Percentiles rank a stretch among this genome's conserved stretches.
phyloP scores from a whole-genome alignment of 2,888 invertebrate genomes.

The Atethmia centrago region DNA sequence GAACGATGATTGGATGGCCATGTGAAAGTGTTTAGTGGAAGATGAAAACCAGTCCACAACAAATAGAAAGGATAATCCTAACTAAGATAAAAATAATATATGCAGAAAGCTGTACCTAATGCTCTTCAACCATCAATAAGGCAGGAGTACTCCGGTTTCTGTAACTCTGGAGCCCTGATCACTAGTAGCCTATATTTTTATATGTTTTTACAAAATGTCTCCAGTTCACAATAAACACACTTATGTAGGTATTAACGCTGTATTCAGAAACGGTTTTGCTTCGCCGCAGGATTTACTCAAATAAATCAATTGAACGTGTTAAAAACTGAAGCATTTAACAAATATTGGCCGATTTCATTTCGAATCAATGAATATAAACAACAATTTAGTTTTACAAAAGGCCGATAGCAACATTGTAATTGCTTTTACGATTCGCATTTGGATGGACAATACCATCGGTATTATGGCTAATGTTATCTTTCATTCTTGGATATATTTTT shows the following conservation, averaged over 20 bases:
- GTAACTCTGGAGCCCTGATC: neutral
- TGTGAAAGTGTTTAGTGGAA: neutral
- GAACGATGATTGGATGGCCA: neutral
- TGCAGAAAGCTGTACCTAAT: too few species aligned
- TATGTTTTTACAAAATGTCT: too few species aligned
- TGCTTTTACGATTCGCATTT: slow-evolving; percentile 40
- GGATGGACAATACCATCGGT: neutral
- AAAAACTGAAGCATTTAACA: slow-evolving; percentile 28
- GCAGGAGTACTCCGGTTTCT: neutral
- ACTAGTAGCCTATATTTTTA: neutral
- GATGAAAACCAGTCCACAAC: neutral
- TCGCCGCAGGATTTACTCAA: neutral
- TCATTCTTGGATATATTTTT: neutral
- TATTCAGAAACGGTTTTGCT: neutral
- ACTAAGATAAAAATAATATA: too few species aligned
- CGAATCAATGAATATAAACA: slow-evolving; percentile 39
- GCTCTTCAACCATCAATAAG: too few species aligned
- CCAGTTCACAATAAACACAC: too few species aligned
- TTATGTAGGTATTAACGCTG: neutral
- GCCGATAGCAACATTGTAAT: slow-evolving; percentile 20
- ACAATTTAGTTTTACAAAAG: slow-evolving; percentile 38
- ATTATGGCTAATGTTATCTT: neutral
- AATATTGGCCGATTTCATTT: slow-evolving; percentile 24
- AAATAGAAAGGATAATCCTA: too few species aligned
- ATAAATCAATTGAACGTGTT: neutral